phyloP scores from a whole-genome alignment of 1,140 invertebrate genomes.

The Bombus turneri region DNA sequence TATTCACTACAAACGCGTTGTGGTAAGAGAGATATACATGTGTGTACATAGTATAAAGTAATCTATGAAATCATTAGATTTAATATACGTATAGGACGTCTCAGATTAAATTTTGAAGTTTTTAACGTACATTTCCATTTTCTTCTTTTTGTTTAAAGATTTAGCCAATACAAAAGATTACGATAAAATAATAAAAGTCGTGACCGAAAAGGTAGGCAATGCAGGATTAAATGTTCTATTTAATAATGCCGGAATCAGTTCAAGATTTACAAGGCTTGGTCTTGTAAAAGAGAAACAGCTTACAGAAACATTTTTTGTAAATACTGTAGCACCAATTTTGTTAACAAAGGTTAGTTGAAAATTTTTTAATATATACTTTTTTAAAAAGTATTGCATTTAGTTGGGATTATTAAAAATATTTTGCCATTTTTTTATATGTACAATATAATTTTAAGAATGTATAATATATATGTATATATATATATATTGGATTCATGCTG shows the following conservation, averaged over 20 bases:
- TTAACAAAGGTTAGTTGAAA: constrained; percentile 87
- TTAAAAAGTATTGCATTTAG: background rate
- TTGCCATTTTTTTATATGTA: background rate
- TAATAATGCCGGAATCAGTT: constrained; percentile 92
- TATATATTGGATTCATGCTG: background rate
- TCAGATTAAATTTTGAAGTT: background rate
- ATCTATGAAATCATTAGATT: background rate
- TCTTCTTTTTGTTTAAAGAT: constrained; percentile 83
- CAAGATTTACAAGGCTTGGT: constrained; percentile 88
- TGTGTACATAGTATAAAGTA: background rate
- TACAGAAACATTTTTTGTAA: constrained; percentile 87
- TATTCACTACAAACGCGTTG: background rate
- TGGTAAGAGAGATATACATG: background rate
- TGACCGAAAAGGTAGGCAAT: constrained; percentile 85
- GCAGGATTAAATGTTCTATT: constrained; percentile 91
- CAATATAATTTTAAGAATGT: background rate
- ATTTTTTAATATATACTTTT: background rate
- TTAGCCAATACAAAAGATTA: constrained; percentile 86
- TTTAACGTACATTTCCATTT: background rate
- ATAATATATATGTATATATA: too few species aligned
- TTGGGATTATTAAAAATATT: background rate
- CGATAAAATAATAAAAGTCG: constrained; percentile 83
- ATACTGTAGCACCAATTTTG: constrained; percentile 92
- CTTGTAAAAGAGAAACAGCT: constrained; percentile 88
- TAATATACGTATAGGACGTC: background rate